Evolutionary conservation across 2,797 vertebrate species (phyloP).

Genomic region (Hyperoplus immaculatus): DNA sequence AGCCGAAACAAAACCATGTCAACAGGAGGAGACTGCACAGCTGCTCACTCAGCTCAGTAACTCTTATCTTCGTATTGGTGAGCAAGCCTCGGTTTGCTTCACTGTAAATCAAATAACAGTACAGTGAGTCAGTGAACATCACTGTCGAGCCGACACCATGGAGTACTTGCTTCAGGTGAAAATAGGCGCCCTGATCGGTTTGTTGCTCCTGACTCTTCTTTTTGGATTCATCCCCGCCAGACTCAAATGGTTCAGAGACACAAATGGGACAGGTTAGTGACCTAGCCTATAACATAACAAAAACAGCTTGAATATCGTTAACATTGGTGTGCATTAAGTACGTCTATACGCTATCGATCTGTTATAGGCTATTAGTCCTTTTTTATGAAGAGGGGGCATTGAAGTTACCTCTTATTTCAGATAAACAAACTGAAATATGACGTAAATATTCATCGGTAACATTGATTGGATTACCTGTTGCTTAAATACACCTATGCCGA

Average conservation of each 20-base stretch:
- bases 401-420: background rate
- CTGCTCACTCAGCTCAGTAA: background rate
- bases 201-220: conserved; percentile 83
- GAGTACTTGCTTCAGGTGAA: conserved; percentile 87
- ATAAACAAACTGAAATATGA: background rate
- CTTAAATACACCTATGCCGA: conserved; percentile 2
- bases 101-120: background rate
- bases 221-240: conserved; percentile 86
- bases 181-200: conserved; percentile 81
- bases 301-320: background rate
- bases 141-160: conserved; percentile 62
- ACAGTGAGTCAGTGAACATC: background rate
- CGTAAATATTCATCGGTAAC: background rate
- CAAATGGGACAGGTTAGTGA: conserved; percentile 83
- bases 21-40: no score
- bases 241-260: conserved; percentile 83
- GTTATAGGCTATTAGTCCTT: background rate
- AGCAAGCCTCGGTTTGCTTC: rapidly evolving
- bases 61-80: rapidly evolving
- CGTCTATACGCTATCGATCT: background rate
- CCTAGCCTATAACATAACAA: background rate
- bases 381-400: background rate
- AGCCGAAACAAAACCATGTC: background rate
- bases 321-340: background rate
- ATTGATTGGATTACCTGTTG: background rate